Evolutionary conservation across 2,797 vertebrate genomes (phyloP).

Genomic region (Sebastolobus alascanus): DNA sequence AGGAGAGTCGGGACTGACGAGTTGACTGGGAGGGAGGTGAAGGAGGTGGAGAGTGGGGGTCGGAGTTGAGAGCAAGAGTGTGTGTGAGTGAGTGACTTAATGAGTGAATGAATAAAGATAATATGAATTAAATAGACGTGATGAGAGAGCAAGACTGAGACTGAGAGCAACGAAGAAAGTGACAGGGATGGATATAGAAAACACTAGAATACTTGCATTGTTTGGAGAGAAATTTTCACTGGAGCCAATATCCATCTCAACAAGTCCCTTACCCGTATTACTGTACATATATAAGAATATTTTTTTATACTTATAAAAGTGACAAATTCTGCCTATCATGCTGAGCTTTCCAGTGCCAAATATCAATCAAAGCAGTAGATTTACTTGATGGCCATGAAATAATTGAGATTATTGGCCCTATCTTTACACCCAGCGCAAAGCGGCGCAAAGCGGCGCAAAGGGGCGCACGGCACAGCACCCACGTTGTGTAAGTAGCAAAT

Average conservation of each 20-base stretch:
- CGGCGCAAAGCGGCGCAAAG: too few species aligned
- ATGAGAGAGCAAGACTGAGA: background rate
- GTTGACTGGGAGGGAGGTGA: conserved; percentile 6
- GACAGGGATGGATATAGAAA: background rate
- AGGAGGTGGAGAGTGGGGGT: background rate
- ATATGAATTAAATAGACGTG: background rate
- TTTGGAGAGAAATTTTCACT: background rate
- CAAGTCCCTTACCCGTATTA: background rate
- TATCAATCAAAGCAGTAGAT: background rate
- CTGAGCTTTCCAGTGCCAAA: background rate
- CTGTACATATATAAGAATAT: background rate
- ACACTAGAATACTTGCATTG: background rate
- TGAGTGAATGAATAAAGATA: conserved; percentile 3
- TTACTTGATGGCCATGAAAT: background rate
- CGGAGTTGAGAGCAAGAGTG: background rate
- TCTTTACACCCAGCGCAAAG: too few species aligned
- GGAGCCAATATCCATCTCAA: conserved; percentile 1
- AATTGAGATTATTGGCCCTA: background rate
- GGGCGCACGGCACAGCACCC: too few species aligned
- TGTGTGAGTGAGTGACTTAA: conserved; percentile 12
- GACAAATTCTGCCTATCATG: background rate
- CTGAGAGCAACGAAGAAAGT: background rate
- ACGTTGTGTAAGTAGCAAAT: too few species aligned
- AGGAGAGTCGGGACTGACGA: conserved; percentile 24
- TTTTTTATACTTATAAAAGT: background rate